Base-by-base conservation (phyloP, 2,888 invertebrate genomes). In the Scaptomyza tumidula region DNA sequence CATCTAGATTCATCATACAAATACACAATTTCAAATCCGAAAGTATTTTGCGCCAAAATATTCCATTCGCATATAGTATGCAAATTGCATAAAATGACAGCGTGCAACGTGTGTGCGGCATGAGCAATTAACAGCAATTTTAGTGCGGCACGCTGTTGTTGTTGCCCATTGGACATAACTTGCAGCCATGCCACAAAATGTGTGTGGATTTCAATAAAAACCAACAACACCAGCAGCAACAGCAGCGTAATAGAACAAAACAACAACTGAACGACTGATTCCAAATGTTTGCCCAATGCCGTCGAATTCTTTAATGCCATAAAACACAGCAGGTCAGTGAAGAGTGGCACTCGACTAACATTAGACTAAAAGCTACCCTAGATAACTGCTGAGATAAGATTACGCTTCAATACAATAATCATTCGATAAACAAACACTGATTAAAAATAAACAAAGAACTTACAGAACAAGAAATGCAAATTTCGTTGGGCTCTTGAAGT, bases 101-200 rank as follows among this genome's bases (percentile, higher is more conserved):
- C 31, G 52, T 37, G 65, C 57, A 69, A 81, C 79, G 76, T 71
- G 70, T 29, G 65, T 64, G 14, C 3, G 74, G 83, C 88, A 86
- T 86, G 72, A 79, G 67, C 86, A 83, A 83, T 83, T 83, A 88
- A 88, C 80, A 82, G 50, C 80, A 65, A 33, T 10, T 78, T 75
- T 68, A 71, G 68, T 65, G 59, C 64, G 44, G 48, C 54, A n/a
- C 37, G n/a, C n/a, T n/a, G 37, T 13, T 35, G 11, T 35, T 13
- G 5, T n/a, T 39, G 14, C 7, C 14, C 14, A 33, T 50, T 50
- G 57, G 63, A 45, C 41, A 72, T 75, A 77, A 64, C 78, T 72
- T 78, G 73, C 78, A 77, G 72, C 52, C 48, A 27, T 55, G 45
- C 45, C 11, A 31, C 46, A 55, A 62, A 57, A 61, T 49, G 31